Conservation (phyloP, 2,113 vertebrate species). For the Syrrhaptes paradoxus region DNA sequence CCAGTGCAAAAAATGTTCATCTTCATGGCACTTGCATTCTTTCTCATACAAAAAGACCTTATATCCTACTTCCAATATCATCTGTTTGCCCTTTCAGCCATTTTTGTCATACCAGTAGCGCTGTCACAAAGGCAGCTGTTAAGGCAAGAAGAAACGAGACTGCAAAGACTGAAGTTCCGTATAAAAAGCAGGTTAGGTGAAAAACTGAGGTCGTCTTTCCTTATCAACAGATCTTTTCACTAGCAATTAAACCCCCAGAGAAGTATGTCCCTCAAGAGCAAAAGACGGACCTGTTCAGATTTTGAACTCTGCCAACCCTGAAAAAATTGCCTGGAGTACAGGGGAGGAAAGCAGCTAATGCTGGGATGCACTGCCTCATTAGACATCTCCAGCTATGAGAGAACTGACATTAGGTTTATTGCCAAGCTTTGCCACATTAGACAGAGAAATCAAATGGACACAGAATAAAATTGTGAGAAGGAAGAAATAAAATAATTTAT, state of each 20-base stretch:
- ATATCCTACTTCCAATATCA: background rate
- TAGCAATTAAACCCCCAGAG: background rate
- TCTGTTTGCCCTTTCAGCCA: background rate
- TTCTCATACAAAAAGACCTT: background rate
- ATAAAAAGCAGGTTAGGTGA: background rate
- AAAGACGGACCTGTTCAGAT: background rate
- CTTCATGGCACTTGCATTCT: background rate
- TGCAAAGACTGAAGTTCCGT: background rate
- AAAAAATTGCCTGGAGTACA: background rate
- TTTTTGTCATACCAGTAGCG: background rate
- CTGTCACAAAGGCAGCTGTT: background rate
- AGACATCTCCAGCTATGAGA: background rate
- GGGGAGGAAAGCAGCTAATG: background rate
- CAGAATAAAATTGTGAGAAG: background rate
- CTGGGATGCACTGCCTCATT: background rate
- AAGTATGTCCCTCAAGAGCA: background rate
- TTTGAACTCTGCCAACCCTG: background rate
- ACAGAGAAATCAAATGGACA: background rate
- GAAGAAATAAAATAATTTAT: background rate
- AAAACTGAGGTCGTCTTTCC: background rate
- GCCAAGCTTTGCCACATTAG: background rate
- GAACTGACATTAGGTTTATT: background rate
- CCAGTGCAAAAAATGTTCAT: background rate
- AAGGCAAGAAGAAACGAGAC: background rate
- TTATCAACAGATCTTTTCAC: background rate